Percentiles rank a stretch among this genome's conserved stretches.
Evolutionary conservation across 2,113 vertebrate species (phyloP).

Genomic region (Triplophysa rosa): DNA sequence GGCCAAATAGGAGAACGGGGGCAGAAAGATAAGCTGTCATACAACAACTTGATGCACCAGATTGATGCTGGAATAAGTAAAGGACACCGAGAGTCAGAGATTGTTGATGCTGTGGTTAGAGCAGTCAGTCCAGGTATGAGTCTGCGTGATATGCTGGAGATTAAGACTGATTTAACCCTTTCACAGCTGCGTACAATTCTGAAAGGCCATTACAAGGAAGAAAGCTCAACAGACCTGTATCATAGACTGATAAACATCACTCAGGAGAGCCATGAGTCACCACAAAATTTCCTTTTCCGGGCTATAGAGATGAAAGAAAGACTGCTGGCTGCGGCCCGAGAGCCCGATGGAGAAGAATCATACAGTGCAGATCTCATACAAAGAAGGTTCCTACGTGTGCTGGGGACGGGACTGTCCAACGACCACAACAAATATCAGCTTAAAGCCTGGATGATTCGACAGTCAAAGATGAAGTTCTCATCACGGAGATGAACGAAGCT

Average conservation of each 20-base stretch:
- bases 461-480: constrained; percentile 40
- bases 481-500: constrained; percentile 48
- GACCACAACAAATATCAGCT: constrained; percentile 53
- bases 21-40: no score
- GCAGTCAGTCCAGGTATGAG: constrained; percentile 2
- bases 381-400: constrained; percentile 32
- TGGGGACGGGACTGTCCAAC: constrained; percentile 27
- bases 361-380: constrained; percentile 50
- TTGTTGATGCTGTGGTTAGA: no score
- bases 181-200: constrained; percentile 54
- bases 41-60: no score
- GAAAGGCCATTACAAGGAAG: constrained; percentile 50
- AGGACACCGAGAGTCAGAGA: no score
- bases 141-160: constrained; percentile 42
- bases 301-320: constrained; percentile 31
- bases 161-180: constrained; percentile 36
- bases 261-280: constrained; percentile 36
- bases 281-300: constrained; percentile 10
- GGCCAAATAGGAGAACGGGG: no score
- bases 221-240: constrained; percentile 54
- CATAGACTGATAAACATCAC: constrained; percentile 25
- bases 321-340: constrained; percentile 26
- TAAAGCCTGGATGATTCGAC: constrained; percentile 43
- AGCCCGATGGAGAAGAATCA: constrained; percentile 31
- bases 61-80: no score